These are phyloP conservation scores for Ctenosaura bakeri DNA, from an alignment of 2,797 vertebrate species.

Conservation along the genomic window DNA sequence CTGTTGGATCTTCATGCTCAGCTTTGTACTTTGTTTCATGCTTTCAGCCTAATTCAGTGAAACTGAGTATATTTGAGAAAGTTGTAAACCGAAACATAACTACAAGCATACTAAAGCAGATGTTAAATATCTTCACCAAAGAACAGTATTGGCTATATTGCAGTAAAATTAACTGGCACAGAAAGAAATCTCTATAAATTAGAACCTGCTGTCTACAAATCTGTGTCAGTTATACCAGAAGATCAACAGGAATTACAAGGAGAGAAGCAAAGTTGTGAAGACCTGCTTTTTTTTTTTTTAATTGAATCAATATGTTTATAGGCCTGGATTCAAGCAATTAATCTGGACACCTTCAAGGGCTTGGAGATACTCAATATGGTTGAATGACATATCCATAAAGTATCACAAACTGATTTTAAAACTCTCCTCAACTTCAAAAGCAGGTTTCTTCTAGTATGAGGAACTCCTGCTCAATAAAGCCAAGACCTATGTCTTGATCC, in stretches of 20 bases:
- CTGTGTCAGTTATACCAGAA: neutral
- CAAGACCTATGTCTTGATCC: too few relatives aligned
- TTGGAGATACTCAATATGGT: too few relatives aligned
- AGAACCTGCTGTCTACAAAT: neutral
- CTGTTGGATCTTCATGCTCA: slow-evolving; percentile 31
- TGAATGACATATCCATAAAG: too few relatives aligned
- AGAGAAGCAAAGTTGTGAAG: neutral
- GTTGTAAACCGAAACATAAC: neutral
- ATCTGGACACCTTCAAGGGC: too few relatives aligned
- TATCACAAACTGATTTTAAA: neutral
- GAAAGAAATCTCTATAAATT: neutral
- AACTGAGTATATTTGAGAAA: slow-evolving; percentile 44
- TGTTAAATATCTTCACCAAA: neutral
- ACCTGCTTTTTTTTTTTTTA: neutral
- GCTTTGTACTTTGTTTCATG: neutral
- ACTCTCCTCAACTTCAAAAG: neutral
- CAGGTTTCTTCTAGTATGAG: neutral
- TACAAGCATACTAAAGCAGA: slow-evolving; percentile 15
- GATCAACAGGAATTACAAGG: neutral
- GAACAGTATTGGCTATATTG: neutral
- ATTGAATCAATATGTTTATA: neutral
- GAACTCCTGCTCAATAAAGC: neutral
- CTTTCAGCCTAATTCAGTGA: slow-evolving; percentile 6
- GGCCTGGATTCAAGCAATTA: too few relatives aligned
- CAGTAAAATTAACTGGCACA: neutral